Base-by-base conservation (phyloP, 2,888 invertebrate species). In the Leucania comma region DNA sequence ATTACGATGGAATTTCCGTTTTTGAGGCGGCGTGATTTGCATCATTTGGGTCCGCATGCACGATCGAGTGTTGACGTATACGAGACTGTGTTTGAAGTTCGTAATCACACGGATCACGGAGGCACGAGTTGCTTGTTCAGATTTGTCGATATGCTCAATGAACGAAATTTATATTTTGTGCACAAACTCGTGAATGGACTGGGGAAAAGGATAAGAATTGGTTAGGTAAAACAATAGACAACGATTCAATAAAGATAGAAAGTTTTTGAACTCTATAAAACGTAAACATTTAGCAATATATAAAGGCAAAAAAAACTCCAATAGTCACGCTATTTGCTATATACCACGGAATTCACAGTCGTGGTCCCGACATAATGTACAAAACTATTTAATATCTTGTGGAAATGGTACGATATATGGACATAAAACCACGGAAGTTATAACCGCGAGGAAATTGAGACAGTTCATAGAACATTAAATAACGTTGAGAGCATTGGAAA, bases 11-110 rank as follows among this genome's bases (percentile, higher is more conserved):
- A 75, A 66, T 77, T 61, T 66, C 58, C 71, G 64, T 77, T 65
- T 83, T 54, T 59, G 61, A 59, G 50, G 50, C 75, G 57, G 67
- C 60, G 65, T 78, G 73, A 85, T 85, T 81, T 85, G 76, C 79
- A 75, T 83, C 74, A 73, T 74, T 83, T 79, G 76, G 59, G 61
- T 78, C 58, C 58, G 61, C 10, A 60, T 78, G 72, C 70, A 85
- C 61, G 70, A 68, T 70, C 61, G 61, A 70, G 58, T 71, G 65
- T 77, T 70, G 68, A 75, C 74, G 68, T 72, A 56, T 62, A 68
- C 63, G 77, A 75, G 65, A 70, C 66, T 70, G 56, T 62, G 68
- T 79, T 68, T 68, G 66, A 65, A 82, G 65, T 68, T 76, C 48
- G 46, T 71, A 71, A 71, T 70, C 56, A 60, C 56, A 64, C 60